These are phyloP conservation scores for Cheilosia pagana DNA, from an alignment of 2,888 invertebrate genomes.

Conservation along the genomic window DNA sequence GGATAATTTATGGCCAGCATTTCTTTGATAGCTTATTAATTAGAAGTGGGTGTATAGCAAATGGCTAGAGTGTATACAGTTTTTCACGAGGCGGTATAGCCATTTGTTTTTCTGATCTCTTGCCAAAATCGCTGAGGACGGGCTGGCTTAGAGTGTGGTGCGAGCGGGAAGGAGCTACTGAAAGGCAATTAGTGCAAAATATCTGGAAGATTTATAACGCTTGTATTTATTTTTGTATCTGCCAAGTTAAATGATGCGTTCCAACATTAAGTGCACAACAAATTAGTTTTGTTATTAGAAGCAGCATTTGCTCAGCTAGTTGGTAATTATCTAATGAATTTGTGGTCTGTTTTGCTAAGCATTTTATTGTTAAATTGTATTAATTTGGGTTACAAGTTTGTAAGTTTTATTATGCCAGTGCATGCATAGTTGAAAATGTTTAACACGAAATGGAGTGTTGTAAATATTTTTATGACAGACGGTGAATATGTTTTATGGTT, in stretches of 20 bases:
- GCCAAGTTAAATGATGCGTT: constrained; percentile 55
- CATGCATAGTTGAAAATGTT: background rate
- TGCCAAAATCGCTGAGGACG: constrained; percentile 50
- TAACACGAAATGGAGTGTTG: too few relatives aligned
- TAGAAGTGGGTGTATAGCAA: constrained; percentile 63
- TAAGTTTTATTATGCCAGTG: constrained; percentile 15
- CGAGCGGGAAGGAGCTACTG: constrained; percentile 7
- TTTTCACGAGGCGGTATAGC: constrained; percentile 20
- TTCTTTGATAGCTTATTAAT: constrained; percentile 68
- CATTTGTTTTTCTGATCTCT: constrained; percentile 39
- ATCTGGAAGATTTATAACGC: constrained; percentile 58
- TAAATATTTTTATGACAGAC: too few relatives aligned
- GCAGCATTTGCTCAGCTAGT: constrained; percentile 33
- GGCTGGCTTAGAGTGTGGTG: background rate
- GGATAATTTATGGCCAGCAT: constrained; percentile 50
- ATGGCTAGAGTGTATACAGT: constrained; percentile 34
- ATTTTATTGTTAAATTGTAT: constrained; percentile 42
- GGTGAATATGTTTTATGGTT: too few relatives aligned
- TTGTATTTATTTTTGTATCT: constrained; percentile 56
- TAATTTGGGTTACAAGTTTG: constrained; percentile 11
- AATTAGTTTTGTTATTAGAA: constrained; percentile 68
- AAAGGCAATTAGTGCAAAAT: constrained; percentile 68
- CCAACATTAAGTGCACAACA: constrained; percentile 64
- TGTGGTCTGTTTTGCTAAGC: constrained; percentile 51
- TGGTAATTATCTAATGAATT: constrained; percentile 65